phyloP scores from a whole-genome alignment of 2,797 vertebrate species.

The Synanceia verrucosa region DNA sequence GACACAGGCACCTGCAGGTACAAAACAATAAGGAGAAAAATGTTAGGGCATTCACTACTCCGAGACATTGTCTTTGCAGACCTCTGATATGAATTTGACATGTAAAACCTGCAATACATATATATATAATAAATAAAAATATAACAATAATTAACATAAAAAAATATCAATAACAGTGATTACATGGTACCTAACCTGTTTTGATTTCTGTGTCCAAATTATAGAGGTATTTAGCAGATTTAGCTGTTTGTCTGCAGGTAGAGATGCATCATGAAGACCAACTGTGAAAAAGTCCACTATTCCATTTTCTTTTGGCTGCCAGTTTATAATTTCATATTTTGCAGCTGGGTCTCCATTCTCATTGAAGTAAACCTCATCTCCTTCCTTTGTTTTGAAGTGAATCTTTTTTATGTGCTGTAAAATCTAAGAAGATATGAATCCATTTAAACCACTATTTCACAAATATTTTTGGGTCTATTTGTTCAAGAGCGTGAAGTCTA shows the following conservation, averaged over 20 bases:
- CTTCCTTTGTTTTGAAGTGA: slow-evolving; percentile 70
- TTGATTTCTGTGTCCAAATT: slow-evolving; percentile 65
- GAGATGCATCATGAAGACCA: slow-evolving; percentile 76
- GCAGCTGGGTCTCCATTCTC: slow-evolving; percentile 77
- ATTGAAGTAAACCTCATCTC: slow-evolving; percentile 76
- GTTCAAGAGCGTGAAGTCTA: not conserved
- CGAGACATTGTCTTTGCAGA: not conserved
- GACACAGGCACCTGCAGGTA: slow-evolving; percentile 69
- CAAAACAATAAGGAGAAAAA: not conserved
- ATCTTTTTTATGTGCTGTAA: slow-evolving; percentile 62
- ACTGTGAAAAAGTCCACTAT: slow-evolving; percentile 73
- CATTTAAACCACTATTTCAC: not conserved
- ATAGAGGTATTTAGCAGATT: slow-evolving; percentile 56
- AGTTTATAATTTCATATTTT: slow-evolving; percentile 82
- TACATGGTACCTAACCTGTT: slow-evolving; percentile 42
- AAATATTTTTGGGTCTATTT: not conserved
- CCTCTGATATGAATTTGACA: not conserved
- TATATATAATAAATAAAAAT: not conserved
- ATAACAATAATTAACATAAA: not conserved
- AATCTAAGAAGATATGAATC: slow-evolving; percentile 53
- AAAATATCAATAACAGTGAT: not conserved
- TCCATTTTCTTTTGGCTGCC: slow-evolving; percentile 67
- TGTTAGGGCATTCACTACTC: not conserved
- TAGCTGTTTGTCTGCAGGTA: slow-evolving; percentile 56
- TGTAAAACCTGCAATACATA: too few relatives aligned